These are phyloP conservation scores for Plutella xylostella DNA, from an alignment of 2,888 invertebrate genomes.

Conservation along the genomic window DNA sequence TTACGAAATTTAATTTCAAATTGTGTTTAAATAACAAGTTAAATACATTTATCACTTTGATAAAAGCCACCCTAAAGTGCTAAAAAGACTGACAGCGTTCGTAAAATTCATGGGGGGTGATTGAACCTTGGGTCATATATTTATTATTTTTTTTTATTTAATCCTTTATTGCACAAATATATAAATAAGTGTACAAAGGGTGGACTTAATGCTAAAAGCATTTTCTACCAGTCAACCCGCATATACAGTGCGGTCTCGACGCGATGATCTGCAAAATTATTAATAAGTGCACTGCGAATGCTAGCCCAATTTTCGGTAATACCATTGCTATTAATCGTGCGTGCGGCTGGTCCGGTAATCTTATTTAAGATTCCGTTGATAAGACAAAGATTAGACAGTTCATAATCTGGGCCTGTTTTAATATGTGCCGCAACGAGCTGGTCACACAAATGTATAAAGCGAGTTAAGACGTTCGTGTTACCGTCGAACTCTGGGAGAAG, in stretches of 20 bases:
- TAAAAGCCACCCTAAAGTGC: no score
- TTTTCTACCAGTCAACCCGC: not conserved
- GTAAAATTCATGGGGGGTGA: not conserved
- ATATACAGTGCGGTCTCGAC: not conserved
- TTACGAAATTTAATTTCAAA: no score
- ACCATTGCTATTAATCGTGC: not conserved
- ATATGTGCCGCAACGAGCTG: not conserved
- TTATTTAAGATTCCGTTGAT: slow-evolving; percentile 1
- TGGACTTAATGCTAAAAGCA: no score
- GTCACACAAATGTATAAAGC: not conserved
- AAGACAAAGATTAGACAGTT: not conserved
- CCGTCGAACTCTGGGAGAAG: slow-evolving; percentile 1
- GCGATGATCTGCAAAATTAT: no score
- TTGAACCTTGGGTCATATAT: not conserved
- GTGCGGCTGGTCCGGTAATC: not conserved
- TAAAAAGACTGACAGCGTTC: not conserved
- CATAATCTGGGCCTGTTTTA: not conserved
- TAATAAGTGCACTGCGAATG: not conserved
- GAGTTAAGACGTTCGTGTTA: not conserved
- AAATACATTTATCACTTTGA: no score
- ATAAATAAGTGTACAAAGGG: no score
- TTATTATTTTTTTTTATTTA: no score
- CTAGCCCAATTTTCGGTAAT: not conserved
- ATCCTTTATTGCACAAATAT: no score
- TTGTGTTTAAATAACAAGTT: no score